Conservation (phyloP, 2,888 invertebrate genomes). For the Neoitamus cyanurus region DNA sequence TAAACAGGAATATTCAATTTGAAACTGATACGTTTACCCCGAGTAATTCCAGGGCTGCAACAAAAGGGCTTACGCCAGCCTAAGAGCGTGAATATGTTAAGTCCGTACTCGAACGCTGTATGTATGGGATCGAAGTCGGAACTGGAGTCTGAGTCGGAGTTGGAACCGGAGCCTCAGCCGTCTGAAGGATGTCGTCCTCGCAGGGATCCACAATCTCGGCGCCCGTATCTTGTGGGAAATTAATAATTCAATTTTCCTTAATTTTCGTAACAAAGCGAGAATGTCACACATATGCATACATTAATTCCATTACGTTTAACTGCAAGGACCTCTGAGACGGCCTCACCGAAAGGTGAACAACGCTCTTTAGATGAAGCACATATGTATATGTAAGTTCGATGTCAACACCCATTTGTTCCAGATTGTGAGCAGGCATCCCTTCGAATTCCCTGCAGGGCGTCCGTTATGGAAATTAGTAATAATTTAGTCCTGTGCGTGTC, state of each 20-base stretch:
- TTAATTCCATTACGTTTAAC: background rate
- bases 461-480: constrained; percentile 44
- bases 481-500: constrained; percentile 44
- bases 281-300: constrained; percentile 7
- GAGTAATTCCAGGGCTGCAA: background rate
- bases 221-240: constrained; percentile 1
- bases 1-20: constrained; percentile 37
- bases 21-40: constrained; percentile 9
- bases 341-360: constrained; percentile 16
- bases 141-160: background rate
- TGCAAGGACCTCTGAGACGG: background rate
- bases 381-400: constrained; percentile 36
- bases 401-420: constrained; percentile 45
- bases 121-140: background rate
- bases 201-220: background rate
- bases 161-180: background rate
- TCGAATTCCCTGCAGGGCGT: constrained; percentile 9
- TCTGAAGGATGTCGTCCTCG: background rate
- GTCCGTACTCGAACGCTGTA: background rate
- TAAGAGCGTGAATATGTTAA: background rate
- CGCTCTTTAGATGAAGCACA: constrained; percentile 5
- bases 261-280: constrained; percentile 18
- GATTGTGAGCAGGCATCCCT: constrained; percentile 31
- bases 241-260: constrained; percentile 38
- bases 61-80: background rate